Evolutionary conservation across 2,797 vertebrate species (phyloP), one percentile per base, ranked within the genome.

Genomic region (Silurus lanzhouensis): DNA sequence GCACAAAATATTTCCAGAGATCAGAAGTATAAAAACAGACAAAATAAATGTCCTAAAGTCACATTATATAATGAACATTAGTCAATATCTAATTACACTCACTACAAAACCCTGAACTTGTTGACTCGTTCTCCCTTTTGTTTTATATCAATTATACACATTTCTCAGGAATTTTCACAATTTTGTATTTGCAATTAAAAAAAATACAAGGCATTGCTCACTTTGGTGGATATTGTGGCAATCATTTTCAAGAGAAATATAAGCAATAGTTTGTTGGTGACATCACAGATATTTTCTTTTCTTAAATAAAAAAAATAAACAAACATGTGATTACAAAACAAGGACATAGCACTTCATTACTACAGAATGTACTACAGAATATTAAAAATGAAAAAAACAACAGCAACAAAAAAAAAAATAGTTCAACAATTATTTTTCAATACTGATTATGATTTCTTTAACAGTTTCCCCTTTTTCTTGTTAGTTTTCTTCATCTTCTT

Each of bases 401-500:
- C 0, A 44, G n/a, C n/a, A n/a, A n/a, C n/a, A n/a, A n/a, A n/a
- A n/a, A n/a, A n/a, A n/a, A n/a, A 44, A 63, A 78, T 1, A 20
- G 13, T 14, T 4, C 12, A 63, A 13, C 22, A 25, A 31, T 1
- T 0, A n/a, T 15, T 17, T 3, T 60, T 22, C 2, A 46, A 3
- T 58, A 48, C 17, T 17, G 52, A 22, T 85, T 79, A 87, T 44
- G 22, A 17, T 48, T 88, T 94, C 88, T 94, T 95, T 71, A 93
- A 93, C 89, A 93, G 94, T 89, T 94, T 94, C 4, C 91, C 88
- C 15, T 79, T 93, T 66, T 89, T 91, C 44, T 88, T 91, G 93
- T 96, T 92, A 93, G 92, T 91, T 70, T 71, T 82, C 55, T 82
- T 82, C 66, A 82, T 44, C 89, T 96, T 99, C 91, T 97, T 98